These are phyloP conservation scores for Drosophila mimetica DNA, from an alignment of 2,888 invertebrate species.

Conservation along the genomic window DNA sequence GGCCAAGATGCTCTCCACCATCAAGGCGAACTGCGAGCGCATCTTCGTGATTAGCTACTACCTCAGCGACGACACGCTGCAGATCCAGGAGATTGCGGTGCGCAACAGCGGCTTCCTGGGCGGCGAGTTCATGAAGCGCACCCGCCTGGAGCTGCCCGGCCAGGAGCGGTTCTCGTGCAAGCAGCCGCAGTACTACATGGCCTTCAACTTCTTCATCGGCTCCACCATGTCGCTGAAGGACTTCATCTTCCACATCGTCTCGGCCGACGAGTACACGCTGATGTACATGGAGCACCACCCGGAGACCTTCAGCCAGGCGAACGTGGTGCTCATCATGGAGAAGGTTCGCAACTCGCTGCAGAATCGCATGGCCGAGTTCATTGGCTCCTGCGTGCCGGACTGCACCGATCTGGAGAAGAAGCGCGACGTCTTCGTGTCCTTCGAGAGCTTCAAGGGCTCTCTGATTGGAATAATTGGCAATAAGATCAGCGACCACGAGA, in stretches of 20 bases:
- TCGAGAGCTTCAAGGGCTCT: slow-evolving; percentile 85
- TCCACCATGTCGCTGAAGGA: slow-evolving; percentile 90
- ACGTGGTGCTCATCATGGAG: slow-evolving; percentile 89
- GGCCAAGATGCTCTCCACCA: slow-evolving; percentile 90
- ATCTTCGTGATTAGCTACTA: slow-evolving; percentile 93
- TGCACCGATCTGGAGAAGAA: slow-evolving; percentile 51
- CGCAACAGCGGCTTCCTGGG: slow-evolving; percentile 89
- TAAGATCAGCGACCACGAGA: slow-evolving; percentile 92
- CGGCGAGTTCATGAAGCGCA: slow-evolving; percentile 89
- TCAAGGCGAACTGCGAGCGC: slow-evolving; percentile 87
- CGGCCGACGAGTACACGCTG: slow-evolving; percentile 94
- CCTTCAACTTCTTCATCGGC: slow-evolving; percentile 94
- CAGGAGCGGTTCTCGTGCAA: slow-evolving; percentile 89
- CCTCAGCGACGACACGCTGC: slow-evolving; percentile 92
- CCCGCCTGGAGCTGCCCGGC: slow-evolving; percentile 89
- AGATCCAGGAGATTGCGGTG: slow-evolving; percentile 91
- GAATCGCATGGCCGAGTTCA: slow-evolving; percentile 90
- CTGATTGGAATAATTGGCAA: slow-evolving; percentile 88
- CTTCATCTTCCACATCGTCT: slow-evolving; percentile 90
- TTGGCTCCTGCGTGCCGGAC: slow-evolving; percentile 87
- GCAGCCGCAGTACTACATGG: slow-evolving; percentile 90
- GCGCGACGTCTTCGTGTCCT: slow-evolving; percentile 67
- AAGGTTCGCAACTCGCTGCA: slow-evolving; percentile 89
- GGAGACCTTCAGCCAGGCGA: slow-evolving; percentile 90
- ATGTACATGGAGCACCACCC: slow-evolving; percentile 93